Base-by-base conservation (phyloP, 2,797 vertebrate genomes). In the Aselliscus stoliczkanus region DNA sequence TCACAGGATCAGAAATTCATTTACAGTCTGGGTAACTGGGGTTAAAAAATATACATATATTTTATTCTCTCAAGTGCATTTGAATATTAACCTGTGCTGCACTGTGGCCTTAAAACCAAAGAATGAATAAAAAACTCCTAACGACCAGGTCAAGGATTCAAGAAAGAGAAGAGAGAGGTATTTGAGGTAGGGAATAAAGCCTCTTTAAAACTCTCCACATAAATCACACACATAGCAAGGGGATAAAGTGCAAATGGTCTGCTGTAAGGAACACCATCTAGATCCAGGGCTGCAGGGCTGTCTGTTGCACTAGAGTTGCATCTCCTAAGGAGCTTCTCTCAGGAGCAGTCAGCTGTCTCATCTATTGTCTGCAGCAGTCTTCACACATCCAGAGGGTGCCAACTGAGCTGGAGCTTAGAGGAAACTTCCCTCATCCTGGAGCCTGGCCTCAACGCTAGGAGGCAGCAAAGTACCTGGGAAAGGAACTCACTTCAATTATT, bases 391-490 rank as follows among this genome's bases (percentile, higher is more conserved):
- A n/a, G 50, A 79, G 65, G 67, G 15, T 2, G 0, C 54, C 7
- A 27, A 34, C 7, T 11, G 34, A 64, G 34, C n/a, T 13, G 2
- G 34, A 95, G 58, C 18, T 82, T 42, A 3, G 47, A 95, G 12
- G 23, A 44, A 92, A 58, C 3, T 1, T 64, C 31, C 72, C 31
- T 69, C 50, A 47, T 31, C 4, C 50, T 1, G 7, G 29, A 86
- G 44, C 87, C 90, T 50, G 23, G 7, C 88, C 82, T 50, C 83
- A 93, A 83, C 93, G 0, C 95, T 97, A 96, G 95, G 95, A 96
- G 96, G 95, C 97, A 97, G 97, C 96, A 97, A 72, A 97, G 85
- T 20, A 97, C 85, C 96, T 97, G 82, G 60, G 92, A 97, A 97
- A 67, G 52, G 58, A 93, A 88, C 25, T 72, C 1, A 0, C 47